These are phyloP conservation scores for Palloptera scutellata DNA, from an alignment of 2,888 invertebrate genomes.

Conservation along the genomic window DNA sequence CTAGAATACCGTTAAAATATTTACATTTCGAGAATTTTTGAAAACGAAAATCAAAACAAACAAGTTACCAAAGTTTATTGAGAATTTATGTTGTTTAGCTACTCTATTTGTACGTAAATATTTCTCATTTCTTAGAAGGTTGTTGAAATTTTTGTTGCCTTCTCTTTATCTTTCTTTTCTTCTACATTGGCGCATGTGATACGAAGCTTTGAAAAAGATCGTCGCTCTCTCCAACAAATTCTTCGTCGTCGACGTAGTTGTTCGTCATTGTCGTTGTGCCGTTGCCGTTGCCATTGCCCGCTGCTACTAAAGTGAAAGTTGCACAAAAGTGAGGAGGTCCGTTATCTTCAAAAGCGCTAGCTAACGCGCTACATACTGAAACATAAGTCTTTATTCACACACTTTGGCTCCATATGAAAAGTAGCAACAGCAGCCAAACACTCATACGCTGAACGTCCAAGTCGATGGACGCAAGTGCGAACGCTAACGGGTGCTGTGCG, in stretches of 20 bases:
- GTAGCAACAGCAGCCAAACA: constrained; percentile 36
- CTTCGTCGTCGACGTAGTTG: not conserved
- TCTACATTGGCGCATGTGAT: no score
- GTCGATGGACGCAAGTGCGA: constrained; percentile 50
- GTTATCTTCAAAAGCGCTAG: constrained; percentile 49
- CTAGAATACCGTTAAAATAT: no score
- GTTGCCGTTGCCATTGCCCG: constrained; percentile 39
- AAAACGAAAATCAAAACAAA: no score
- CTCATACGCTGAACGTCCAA: constrained; percentile 58
- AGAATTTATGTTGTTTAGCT: no score
- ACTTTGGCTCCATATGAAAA: constrained; percentile 6
- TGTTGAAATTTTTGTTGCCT: no score
- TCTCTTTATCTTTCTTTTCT: not conserved
- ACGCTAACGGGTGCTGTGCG: not conserved
- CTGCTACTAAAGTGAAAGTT: constrained; percentile 61
- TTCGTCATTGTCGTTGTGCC: constrained; percentile 8
- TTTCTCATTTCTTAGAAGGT: no score
- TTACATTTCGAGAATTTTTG: no score
- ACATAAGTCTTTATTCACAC: constrained; percentile 11
- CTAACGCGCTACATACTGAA: not conserved
- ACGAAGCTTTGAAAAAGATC: not conserved
- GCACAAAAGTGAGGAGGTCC: constrained; percentile 58
- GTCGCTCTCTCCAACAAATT: not conserved
- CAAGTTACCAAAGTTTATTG: no score
- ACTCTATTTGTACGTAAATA: no score